Conservation (phyloP, 1,140 invertebrate genomes). For the Diprion similis region DNA sequence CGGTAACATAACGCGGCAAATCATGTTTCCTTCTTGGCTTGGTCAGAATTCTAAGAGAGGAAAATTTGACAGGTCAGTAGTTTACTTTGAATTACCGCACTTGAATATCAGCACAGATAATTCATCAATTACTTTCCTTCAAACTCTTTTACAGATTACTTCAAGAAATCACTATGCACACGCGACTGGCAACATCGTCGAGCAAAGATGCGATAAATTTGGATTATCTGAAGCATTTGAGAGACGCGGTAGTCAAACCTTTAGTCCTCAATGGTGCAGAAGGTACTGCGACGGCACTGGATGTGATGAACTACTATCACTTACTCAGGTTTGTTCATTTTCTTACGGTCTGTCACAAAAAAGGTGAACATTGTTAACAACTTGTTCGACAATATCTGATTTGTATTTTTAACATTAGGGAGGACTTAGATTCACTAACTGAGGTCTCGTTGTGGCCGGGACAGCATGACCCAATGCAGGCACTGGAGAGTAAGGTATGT, state of each 20-base stretch:
- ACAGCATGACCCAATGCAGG: conserved; percentile 75
- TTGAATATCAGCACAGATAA: conserved; percentile 5
- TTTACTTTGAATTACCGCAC: conserved; percentile 16
- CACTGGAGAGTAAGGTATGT: conserved; percentile 79
- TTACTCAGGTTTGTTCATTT: conserved; percentile 88
- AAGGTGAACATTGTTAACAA: conserved; percentile 67
- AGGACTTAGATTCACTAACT: conserved; percentile 88
- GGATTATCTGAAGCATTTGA: conserved; percentile 82
- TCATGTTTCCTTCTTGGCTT: conserved; percentile 94
- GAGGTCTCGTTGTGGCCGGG: conserved; percentile 88
- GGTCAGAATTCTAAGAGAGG: conserved; percentile 90
- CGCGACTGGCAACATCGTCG: conserved; percentile 68
- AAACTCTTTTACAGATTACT: conserved; percentile 36
- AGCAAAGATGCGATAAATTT: conserved; percentile 79
- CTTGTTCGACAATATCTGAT: conserved; percentile 70
- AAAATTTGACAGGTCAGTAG: conserved; percentile 80
- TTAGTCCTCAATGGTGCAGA: conserved; percentile 73
- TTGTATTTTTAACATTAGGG: conserved; percentile 58
- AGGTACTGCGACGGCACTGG: conserved; percentile 77
- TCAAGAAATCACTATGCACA: conserved; percentile 54
- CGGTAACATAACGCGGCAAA: conserved; percentile 77
- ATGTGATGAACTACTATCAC: conserved; percentile 82
- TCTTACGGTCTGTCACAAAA: conserved; percentile 62
- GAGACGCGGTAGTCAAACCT: conserved; percentile 76
- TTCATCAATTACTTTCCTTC: background rate